phyloP scores from a whole-genome alignment of 2,888 invertebrate species.

The Caenorhabditis zanzibari region DNA sequence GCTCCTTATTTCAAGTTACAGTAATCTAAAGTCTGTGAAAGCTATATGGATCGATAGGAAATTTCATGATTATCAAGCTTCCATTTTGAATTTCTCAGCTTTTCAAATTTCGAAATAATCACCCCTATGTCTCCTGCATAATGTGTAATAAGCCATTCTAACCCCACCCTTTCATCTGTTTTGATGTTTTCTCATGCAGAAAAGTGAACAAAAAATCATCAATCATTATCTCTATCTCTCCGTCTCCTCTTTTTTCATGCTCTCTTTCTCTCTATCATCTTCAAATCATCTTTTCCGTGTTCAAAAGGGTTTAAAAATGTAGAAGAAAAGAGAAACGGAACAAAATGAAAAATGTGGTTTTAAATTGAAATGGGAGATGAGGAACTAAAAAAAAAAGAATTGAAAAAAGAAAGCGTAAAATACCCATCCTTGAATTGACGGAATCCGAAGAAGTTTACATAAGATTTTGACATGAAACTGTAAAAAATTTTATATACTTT shows the following conservation, averaged over 20 bases:
- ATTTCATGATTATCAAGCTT: too few species aligned
- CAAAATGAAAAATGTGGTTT: conserved; percentile 19
- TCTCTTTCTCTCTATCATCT: conserved; percentile 10
- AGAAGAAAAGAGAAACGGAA: background rate
- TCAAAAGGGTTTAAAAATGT: conserved; percentile 16
- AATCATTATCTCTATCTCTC: conserved; percentile 22
- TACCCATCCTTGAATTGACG: too few species aligned
- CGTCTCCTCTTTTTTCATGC: conserved; percentile 10
- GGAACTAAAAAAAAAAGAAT: too few species aligned
- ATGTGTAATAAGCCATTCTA: background rate
- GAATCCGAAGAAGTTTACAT: background rate
- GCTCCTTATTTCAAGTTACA: too few species aligned
- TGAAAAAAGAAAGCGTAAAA: too few species aligned
- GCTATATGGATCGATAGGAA: too few species aligned
- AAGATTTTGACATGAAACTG: too few species aligned
- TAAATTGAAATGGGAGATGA: background rate
- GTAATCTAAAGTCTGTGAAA: too few species aligned
- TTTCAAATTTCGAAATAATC: too few species aligned
- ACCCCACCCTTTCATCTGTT: conserved; percentile 1
- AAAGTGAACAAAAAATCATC: conserved; percentile 42
- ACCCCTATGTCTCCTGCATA: background rate
- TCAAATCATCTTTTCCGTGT: conserved; percentile 1
- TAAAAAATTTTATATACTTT: too few species aligned
- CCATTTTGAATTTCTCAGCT: too few species aligned
- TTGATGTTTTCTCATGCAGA: background rate